Evolutionary conservation across 2,888 invertebrate species (phyloP).

Genomic region (Erebia ligea): DNA sequence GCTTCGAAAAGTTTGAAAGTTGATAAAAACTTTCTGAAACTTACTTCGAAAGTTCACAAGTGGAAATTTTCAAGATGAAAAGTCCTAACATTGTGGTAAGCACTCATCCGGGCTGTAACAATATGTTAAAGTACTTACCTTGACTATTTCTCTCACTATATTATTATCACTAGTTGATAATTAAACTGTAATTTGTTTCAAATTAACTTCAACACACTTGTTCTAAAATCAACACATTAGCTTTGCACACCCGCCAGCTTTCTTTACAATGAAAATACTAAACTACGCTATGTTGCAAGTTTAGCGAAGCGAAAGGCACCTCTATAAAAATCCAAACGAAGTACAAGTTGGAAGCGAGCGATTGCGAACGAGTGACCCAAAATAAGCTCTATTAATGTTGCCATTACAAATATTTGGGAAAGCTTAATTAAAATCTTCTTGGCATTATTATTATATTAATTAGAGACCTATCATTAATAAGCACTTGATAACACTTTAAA

Average conservation of each 20-base stretch:
- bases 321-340: slow-evolving; percentile 77
- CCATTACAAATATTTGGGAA: slow-evolving; percentile 62
- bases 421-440: slow-evolving; percentile 54
- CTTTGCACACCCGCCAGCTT: slow-evolving; percentile 83
- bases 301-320: slow-evolving; percentile 83
- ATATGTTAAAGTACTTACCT: slow-evolving; percentile 69
- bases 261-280: slow-evolving; percentile 80
- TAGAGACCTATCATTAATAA: neutral
- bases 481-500: slow-evolving; percentile 5
- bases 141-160: slow-evolving; percentile 77
- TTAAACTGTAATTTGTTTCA: slow-evolving; percentile 59
- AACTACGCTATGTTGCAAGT: slow-evolving; percentile 78
- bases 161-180: slow-evolving; percentile 53
- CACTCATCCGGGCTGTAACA: slow-evolving; percentile 61
- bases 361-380: slow-evolving; percentile 78
- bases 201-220: slow-evolving; percentile 60
- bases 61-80: slow-evolving; percentile 84
- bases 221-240: slow-evolving; percentile 60
- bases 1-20: slow-evolving; percentile 67
- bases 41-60: slow-evolving; percentile 78
- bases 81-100: slow-evolving; percentile 74
- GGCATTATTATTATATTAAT: neutral
- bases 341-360: slow-evolving; percentile 75
- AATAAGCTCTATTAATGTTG: slow-evolving; percentile 81
- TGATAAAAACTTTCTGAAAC: slow-evolving; percentile 75